Base-by-base conservation (phyloP, 2,113 vertebrate genomes). In the Corythornis madagascariensis region DNA sequence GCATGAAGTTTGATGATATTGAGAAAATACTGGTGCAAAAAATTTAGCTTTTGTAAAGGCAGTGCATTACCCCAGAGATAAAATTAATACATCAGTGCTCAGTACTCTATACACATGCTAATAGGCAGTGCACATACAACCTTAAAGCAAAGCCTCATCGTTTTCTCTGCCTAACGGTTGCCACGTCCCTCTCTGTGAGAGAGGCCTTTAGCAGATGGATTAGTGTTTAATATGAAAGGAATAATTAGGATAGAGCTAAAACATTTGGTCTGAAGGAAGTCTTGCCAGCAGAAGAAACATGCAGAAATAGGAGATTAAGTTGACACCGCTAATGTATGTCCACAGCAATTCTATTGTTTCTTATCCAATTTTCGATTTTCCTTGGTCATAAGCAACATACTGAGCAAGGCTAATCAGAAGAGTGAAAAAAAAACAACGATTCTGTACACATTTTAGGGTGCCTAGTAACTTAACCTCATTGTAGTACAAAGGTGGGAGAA, bases 291-390 rank as follows among this genome's bases (percentile, higher is more conserved):
- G 96, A 97, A 96, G 96, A 95, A 93, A 97, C 98, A 98, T 98
- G 98, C 98, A 98, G 97, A 97, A 96, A 94, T 4, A 95, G 85
- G 97, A 97, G 97, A 97, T 97, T 97, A 97, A 97, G 97, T 97
- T 97, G 97, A 97, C 97, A 97, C 97, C 97, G 0, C 97, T 97
- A 97, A 97, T 86, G 86, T 97, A 96, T 96, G 96, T 95, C 95
- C 96, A 96, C 96, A 97, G 96, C 96, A 95, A 95, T 97, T 89
- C 95, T 94, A 94, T 94, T 93, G 94, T 95, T 97, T 95, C 95
- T 96, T 92, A 91, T 96, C 95, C 94, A 96, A 97, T 95, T 96
- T 96, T 94, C 10, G 94, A 96, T 94, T 96, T 91, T 91, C 93
- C 91, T 96, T 90, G 92, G 95, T 96, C 94, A 96, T 63, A 96